A percentile compares a stretch with the other conserved stretches of the same genome.
These are phyloP conservation scores for Griposia aprilina DNA, from an alignment of 2,888 invertebrate species.

Conservation along the genomic window DNA sequence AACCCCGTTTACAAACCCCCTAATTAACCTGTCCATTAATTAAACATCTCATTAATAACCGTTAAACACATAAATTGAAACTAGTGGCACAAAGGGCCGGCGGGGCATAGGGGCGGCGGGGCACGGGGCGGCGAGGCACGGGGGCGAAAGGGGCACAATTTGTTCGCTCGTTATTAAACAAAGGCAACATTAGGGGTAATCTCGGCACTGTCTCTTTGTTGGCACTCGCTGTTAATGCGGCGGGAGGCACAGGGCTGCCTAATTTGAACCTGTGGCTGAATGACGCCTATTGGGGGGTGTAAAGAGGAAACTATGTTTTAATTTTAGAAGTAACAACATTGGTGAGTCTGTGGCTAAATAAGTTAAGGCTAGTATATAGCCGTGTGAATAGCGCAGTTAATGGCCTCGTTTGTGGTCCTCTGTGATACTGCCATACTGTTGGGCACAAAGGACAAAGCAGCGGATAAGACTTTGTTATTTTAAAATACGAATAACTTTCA, in stretches of 20 bases:
- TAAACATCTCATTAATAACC: slow-evolving; percentile 65
- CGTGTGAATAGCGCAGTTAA: no score
- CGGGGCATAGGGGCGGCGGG: slow-evolving; percentile 51
- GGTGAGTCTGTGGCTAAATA: neutral
- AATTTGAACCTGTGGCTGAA: slow-evolving; percentile 21
- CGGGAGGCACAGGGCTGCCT: slow-evolving; percentile 62
- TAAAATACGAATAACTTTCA: neutral
- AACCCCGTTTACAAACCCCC: slow-evolving; percentile 17
- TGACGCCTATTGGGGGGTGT: neutral
- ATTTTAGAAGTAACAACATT: neutral
- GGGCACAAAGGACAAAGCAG: neutral
- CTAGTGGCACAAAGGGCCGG: slow-evolving; percentile 57
- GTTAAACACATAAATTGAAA: slow-evolving; percentile 67
- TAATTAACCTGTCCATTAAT: slow-evolving; percentile 60
- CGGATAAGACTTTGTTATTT: neutral
- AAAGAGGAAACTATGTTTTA: slow-evolving; percentile 2
- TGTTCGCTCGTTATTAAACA: slow-evolving; percentile 75
- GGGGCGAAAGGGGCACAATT: slow-evolving; percentile 68
- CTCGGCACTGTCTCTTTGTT: slow-evolving; percentile 69
- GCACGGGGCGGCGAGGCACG: slow-evolving; percentile 52
- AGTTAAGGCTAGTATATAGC: neutral
- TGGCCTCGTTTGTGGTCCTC: neutral
- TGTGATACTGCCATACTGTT: neutral
- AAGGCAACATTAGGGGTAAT: slow-evolving; percentile 77
- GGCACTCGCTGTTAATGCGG: slow-evolving; percentile 60